These are phyloP conservation scores for Colostygia pectinataria DNA, from an alignment of 2,888 invertebrate genomes.

Conservation along the genomic window DNA sequence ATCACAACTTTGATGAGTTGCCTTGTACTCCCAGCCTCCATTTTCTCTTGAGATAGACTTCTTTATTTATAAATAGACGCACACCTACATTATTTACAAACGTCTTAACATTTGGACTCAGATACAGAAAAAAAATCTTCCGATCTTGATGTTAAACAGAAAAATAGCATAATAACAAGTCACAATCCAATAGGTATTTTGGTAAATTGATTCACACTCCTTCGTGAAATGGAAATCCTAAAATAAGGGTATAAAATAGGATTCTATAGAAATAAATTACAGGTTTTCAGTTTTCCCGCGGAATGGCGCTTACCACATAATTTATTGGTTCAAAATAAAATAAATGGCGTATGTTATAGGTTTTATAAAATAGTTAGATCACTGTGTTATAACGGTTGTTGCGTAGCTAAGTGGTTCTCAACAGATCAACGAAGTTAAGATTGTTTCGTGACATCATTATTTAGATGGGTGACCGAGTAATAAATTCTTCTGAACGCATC, in stretches of 20 bases:
- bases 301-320: conserved; percentile 36
- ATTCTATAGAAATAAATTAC: conserved; percentile 63
- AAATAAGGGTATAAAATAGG: conserved; percentile 49
- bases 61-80: background rate
- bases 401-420: too few species aligned
- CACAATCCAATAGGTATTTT: too few species aligned
- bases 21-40: conserved; percentile 34
- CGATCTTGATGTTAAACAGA: too few species aligned
- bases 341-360: conserved; percentile 32
- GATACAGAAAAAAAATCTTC: too few species aligned
- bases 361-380: background rate
- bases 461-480: too few species aligned
- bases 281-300: conserved; percentile 44
- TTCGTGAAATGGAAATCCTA: conserved; percentile 1
- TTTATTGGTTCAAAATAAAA: conserved; percentile 39
- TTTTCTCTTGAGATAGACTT: conserved; percentile 36
- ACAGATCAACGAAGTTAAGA: too few species aligned
- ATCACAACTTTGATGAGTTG: conserved; percentile 60
- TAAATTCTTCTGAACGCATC: too few species aligned
- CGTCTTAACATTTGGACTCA: too few species aligned
- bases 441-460: too few species aligned
- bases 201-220: too few species aligned
- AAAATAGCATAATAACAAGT: too few species aligned
- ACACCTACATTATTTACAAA: background rate
- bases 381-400: too few species aligned